These are phyloP conservation scores for Thecophora atra DNA, from an alignment of 2,888 invertebrate genomes.

Conservation along the genomic window DNA sequence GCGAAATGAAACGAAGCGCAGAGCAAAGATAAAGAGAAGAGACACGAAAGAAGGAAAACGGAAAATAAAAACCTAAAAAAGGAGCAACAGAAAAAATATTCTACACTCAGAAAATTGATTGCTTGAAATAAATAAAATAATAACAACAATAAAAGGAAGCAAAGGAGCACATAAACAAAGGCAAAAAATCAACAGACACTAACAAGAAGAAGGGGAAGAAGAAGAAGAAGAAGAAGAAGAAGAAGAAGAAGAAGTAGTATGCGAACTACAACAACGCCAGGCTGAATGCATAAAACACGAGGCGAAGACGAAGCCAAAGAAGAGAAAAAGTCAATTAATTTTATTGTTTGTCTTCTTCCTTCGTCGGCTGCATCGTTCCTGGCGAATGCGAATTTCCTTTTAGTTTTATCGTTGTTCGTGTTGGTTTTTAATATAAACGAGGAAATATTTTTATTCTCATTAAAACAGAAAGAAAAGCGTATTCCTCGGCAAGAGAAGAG, in stretches of 20 bases:
- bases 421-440: constrained; percentile 10
- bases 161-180: constrained; percentile 6
- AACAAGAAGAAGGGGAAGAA: constrained; percentile 13
- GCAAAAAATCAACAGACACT: constrained; percentile 17
- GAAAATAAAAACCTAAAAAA: neutral
- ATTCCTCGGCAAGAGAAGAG: neutral
- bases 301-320: constrained; percentile 2
- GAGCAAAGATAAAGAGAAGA: constrained; percentile 2
- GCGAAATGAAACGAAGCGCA: neutral
- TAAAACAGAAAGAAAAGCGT: too few species aligned
- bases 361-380: constrained; percentile 9
- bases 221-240: neutral
- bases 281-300: neutral
- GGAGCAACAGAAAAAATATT: constrained; percentile 33
- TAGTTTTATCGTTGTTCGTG: constrained; percentile 21
- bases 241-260: constrained; percentile 25
- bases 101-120: constrained; percentile 45
- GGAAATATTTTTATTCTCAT: too few species aligned
- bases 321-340: constrained; percentile 30
- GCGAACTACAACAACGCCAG: constrained; percentile 24
- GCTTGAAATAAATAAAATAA: constrained; percentile 12
- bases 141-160: constrained; percentile 11
- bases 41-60: neutral
- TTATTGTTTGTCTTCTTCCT: constrained; percentile 2
- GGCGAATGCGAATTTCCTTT: constrained; percentile 1